A percentile compares a stretch with the other conserved stretches of the same genome.
Conservation (phyloP, 1,140 invertebrate genomes). For the Acromyrmex charruanus region DNA sequence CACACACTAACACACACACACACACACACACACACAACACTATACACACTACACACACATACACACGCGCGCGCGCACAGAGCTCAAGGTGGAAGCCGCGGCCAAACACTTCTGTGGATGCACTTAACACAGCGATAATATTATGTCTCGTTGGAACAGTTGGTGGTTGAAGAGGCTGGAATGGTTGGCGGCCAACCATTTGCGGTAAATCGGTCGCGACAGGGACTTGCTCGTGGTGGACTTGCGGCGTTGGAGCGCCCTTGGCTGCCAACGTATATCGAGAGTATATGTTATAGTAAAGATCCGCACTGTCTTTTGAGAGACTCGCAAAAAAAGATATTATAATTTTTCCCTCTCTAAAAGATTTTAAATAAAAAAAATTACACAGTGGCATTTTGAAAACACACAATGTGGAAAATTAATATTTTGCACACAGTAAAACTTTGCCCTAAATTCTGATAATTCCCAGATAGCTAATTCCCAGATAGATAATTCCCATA, state of each 20-base stretch:
- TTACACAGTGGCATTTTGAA: background rate
- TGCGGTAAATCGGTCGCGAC: constrained; percentile 60
- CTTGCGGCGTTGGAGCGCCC: constrained; percentile 28
- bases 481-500: no score
- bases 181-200: constrained; percentile 62
- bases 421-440: background rate
- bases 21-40: no score
- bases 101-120: constrained; percentile 57
- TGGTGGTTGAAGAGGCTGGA: constrained; percentile 58
- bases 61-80: no score
- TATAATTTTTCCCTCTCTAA: no score
- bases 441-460: no score
- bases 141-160: constrained; percentile 64
- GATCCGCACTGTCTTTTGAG: background rate
- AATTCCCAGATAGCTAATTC: no score
- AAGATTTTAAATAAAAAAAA: background rate
- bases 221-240: constrained; percentile 37
- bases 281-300: background rate
- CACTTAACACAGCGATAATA: constrained; percentile 65
- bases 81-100: constrained; percentile 26
- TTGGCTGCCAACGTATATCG: constrained; percentile 19
- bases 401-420: background rate
- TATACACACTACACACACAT: background rate
- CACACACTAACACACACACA: background rate
- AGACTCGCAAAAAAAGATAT: background rate